Percentiles rank a stretch among this genome's conserved stretches.
phyloP scores from a whole-genome alignment of 1,140 invertebrate species.

The Calliopsis andreniformis region DNA sequence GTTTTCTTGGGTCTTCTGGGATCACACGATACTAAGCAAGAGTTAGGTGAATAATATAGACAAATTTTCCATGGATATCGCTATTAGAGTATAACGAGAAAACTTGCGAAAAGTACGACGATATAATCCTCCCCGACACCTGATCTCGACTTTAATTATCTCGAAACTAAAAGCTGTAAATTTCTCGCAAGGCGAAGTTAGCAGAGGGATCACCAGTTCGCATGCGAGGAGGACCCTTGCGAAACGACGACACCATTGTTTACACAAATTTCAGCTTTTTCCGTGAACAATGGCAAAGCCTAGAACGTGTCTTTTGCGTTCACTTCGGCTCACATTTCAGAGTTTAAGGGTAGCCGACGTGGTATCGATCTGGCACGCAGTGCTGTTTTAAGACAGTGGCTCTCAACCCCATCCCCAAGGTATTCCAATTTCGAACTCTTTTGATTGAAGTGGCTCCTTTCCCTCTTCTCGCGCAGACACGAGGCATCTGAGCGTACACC shows the following conservation, averaged over 20 bases:
- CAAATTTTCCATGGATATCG: neutral
- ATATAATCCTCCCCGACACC: neutral
- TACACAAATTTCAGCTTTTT: neutral
- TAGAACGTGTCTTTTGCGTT: constrained; percentile 58
- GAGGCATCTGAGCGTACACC: neutral
- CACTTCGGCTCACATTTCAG: constrained; percentile 71
- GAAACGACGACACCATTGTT: neutral
- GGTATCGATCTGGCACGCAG: constrained; percentile 75
- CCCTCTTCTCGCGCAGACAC: neutral
- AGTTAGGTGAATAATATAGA: neutral
- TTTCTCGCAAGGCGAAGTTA: no score
- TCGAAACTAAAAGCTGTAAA: neutral
- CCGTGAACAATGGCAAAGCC: neutral
- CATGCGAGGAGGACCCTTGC: no score
- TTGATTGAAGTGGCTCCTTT: neutral
- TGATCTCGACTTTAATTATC: neutral
- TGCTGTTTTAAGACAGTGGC: constrained; percentile 75
- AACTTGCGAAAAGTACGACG: neutral
- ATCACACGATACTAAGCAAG: neutral
- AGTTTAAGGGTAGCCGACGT: constrained; percentile 70
- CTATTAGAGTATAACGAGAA: neutral
- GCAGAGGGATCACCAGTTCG: no score
- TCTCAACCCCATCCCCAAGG: constrained; percentile 67
- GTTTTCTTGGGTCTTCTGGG: no score
- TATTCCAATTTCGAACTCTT: constrained; percentile 9